Percentiles rank a stretch among this genome's conserved stretches.
Conservation (phyloP, 2,113 vertebrate species). For the Atractosteus spatula region DNA sequence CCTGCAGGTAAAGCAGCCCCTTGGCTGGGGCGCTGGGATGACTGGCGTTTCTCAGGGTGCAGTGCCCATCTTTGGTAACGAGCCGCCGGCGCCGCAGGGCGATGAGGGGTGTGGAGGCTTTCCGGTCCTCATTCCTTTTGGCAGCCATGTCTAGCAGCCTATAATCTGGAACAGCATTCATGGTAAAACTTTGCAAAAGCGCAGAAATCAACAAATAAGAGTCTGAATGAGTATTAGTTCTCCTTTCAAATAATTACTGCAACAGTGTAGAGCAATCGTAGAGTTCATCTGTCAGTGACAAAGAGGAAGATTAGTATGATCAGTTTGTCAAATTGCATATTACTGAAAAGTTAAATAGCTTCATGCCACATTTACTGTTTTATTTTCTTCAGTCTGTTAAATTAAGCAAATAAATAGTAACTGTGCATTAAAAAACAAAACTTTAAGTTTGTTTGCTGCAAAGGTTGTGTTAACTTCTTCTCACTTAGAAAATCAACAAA, state of each 20-base stretch:
- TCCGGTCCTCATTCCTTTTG: slow-evolving; percentile 57
- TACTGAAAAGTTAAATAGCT: no score
- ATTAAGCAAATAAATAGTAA: no score
- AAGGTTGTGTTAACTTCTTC: no score
- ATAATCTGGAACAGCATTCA: slow-evolving; percentile 13
- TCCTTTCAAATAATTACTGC: slow-evolving; percentile 20
- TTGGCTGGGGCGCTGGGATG: slow-evolving; percentile 53
- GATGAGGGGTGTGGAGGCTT: slow-evolving; percentile 75
- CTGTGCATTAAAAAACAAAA: no score
- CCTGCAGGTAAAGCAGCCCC: slow-evolving; percentile 76
- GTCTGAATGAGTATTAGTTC: slow-evolving; percentile 42
- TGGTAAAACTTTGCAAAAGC: slow-evolving; percentile 23
- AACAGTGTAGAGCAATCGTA: slow-evolving; percentile 3
- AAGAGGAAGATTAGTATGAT: not conserved
- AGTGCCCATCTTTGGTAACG: slow-evolving; percentile 91
- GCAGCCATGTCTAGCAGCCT: slow-evolving; percentile 46
- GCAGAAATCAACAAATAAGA: slow-evolving; percentile 26
- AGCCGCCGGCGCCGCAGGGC: slow-evolving; percentile 69
- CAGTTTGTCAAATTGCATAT: no score
- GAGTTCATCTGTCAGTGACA: slow-evolving; percentile 62
- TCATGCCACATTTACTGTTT: no score
- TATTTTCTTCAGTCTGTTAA: no score
- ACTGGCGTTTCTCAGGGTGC: slow-evolving; percentile 52
- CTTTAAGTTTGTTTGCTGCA: no score
- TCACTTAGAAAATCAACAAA: no score